A percentile compares a stretch with the other conserved stretches of the same genome.
Evolutionary conservation across 2,797 vertebrate species (phyloP).

Genomic region (Buphagus erythrorhynchus): DNA sequence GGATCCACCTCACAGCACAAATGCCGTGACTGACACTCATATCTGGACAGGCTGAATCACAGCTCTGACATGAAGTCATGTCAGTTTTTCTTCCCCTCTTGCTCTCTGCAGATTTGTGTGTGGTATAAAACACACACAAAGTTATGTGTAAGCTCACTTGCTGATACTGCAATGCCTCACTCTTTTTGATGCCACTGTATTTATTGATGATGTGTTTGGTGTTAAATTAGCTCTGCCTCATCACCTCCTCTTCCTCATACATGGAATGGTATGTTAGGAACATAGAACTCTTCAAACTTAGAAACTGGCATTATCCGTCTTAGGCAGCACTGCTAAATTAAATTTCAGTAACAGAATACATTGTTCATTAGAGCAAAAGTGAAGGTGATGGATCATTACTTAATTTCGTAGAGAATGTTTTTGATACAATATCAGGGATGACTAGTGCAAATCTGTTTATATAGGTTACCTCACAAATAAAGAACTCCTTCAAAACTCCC

Average conservation of each 20-base stretch:
- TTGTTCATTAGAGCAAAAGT: neutral
- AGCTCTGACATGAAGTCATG: neutral
- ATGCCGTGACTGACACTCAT: neutral
- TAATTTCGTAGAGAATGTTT: neutral
- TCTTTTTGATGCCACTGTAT: fast-evolving
- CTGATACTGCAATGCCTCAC: neutral
- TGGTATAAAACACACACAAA: neutral
- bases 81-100: neutral
- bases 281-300: neutral
- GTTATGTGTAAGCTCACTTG: neutral
- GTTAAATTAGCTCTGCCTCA: neutral
- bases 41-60: neutral
- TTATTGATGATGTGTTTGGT: neutral
- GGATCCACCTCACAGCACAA: neutral
- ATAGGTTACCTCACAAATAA: neutral
- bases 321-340: neutral
- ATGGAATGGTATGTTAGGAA: neutral
- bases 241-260: neutral
- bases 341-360: neutral
- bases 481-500: neutral
- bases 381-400: neutral
- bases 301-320: neutral
- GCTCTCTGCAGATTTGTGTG: neutral
- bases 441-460: neutral
- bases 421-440: neutral